Conservation (phyloP, 2,888 invertebrate genomes). For the Folsomia candida region DNA sequence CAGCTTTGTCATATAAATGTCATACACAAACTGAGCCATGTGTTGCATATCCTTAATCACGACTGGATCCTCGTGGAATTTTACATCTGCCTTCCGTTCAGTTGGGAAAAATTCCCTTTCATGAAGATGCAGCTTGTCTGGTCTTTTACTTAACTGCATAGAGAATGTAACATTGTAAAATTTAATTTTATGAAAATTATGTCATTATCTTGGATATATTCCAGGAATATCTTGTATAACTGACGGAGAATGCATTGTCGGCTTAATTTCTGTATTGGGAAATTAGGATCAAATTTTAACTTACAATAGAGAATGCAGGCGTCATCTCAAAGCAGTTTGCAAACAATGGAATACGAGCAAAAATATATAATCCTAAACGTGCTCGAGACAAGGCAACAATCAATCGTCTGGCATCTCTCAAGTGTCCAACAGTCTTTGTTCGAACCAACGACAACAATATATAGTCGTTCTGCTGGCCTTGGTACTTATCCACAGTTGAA, state of each 20-base stretch:
- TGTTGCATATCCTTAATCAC: conserved; percentile 83
- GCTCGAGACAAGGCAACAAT: conserved; percentile 98
- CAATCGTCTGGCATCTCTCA: conserved; percentile 90
- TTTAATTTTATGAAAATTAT: neutral
- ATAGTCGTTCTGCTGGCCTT: conserved; percentile 99
- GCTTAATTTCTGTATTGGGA: neutral
- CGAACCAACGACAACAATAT: conserved; percentile 93
- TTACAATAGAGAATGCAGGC: conserved; percentile 86
- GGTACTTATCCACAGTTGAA: conserved; percentile 97
- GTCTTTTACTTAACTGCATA: conserved; percentile 73
- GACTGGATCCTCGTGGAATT: conserved; percentile 55
- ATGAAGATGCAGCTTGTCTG: conserved; percentile 73
- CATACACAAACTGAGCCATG: conserved; percentile 92
- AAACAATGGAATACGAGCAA: conserved; percentile 88
- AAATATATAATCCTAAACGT: conserved; percentile 91
- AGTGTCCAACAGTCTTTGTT: conserved; percentile 95
- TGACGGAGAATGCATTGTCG: no score
- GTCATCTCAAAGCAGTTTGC: conserved; percentile 95
- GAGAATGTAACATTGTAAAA: neutral
- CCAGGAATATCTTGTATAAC: no score
- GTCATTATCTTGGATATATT: no score
- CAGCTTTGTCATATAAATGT: conserved; percentile 79
- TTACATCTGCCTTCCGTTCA: conserved; percentile 58
- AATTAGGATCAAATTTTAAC: conserved; percentile 11
- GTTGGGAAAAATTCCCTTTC: conserved; percentile 79